Conservation (phyloP, 2,888 invertebrate species). For the Spilarctia lutea region DNA sequence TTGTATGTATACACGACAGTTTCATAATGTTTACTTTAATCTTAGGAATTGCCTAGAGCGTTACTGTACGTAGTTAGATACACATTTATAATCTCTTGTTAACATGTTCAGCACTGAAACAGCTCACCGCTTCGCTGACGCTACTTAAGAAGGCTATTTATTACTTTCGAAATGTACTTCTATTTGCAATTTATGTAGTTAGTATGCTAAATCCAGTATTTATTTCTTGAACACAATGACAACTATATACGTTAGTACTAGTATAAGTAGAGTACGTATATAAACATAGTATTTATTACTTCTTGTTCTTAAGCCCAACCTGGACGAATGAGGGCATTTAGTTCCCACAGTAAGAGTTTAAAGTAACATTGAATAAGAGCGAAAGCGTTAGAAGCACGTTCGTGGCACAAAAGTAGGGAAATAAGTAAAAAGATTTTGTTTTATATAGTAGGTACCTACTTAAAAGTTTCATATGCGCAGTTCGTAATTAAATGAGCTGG, state of each 20-base stretch:
- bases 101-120: background rate
- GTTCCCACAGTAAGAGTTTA: conserved; percentile 2
- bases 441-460: background rate
- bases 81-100: background rate
- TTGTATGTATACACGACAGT: background rate
- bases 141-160: background rate
- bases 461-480: background rate
- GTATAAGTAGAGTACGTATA: background rate
- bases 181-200: conserved; percentile 1
- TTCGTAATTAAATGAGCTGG: background rate
- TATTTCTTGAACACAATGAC: background rate
- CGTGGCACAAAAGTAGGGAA: background rate
- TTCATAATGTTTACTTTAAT: too few species aligned
- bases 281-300: background rate
- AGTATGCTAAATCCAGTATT: background rate
- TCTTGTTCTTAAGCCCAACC: background rate
- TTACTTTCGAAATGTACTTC: conserved; percentile 1
- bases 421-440: background rate
- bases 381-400: background rate
- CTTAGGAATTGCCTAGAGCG: too few species aligned
- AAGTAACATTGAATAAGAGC: background rate
- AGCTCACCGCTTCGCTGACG: background rate
- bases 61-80: too few species aligned
- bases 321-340: background rate
- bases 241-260: background rate